A percentile compares a stretch with the other conserved stretches of the same genome.
phyloP scores from a whole-genome alignment of 2,797 vertebrate genomes.

The Sardinella longiceps region DNA sequence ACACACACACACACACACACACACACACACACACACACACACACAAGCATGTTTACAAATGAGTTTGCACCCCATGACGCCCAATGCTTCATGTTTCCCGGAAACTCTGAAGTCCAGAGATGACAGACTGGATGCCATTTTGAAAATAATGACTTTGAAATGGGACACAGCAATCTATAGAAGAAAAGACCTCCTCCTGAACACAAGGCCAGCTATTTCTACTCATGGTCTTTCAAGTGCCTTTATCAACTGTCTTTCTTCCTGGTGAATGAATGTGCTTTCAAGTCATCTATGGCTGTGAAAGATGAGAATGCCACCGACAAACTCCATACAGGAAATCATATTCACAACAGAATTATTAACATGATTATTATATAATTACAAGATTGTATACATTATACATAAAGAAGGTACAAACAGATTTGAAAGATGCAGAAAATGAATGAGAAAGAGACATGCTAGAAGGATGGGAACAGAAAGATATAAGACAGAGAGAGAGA shows the following conservation, averaged over 20 bases:
- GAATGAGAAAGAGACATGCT: background rate
- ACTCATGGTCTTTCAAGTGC: background rate
- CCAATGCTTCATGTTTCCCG: background rate
- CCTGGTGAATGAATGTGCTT: no score
- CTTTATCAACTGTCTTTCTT: no score
- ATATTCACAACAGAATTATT: background rate
- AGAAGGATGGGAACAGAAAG: background rate
- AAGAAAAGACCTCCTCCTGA: background rate
- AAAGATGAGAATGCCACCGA: background rate
- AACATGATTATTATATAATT: no score
- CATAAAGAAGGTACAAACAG: background rate
- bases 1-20: background rate
- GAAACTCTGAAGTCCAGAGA: background rate
- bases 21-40: conserved; percentile 9
- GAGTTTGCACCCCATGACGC: background rate
- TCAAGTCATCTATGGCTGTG: background rate
- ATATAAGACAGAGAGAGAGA: background rate
- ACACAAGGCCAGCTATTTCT: background rate
- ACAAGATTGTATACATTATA: background rate
- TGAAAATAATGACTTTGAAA: background rate
- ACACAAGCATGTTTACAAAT: background rate
- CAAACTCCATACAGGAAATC: background rate
- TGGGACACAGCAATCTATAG: background rate
- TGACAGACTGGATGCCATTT: background rate
- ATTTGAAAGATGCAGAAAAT: background rate